These are phyloP conservation scores for Rapana venosa DNA, from an alignment of 2,888 invertebrate species.

Conservation along the genomic window DNA sequence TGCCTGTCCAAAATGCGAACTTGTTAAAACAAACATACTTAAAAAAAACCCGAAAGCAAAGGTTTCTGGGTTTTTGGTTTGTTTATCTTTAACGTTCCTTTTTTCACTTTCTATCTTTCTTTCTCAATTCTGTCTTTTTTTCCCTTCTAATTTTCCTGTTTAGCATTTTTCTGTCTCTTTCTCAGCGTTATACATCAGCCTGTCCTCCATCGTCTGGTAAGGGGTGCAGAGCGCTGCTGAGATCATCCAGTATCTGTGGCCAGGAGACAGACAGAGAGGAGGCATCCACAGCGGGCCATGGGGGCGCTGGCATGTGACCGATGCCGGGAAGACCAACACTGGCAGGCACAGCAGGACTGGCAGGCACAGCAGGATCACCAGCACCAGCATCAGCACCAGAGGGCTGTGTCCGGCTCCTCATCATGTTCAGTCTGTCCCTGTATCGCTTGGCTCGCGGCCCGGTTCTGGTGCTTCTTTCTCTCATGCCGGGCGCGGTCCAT, in stretches of 20 bases:
- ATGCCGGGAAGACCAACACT: background rate
- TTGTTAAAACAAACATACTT: too few species aligned
- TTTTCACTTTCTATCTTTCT: too few species aligned
- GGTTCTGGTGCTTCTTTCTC: slow-evolving; percentile 23
- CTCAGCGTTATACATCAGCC: background rate
- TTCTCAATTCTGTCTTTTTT: too few species aligned
- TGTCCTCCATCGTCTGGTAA: background rate
- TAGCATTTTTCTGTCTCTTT: background rate
- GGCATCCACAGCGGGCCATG: background rate
- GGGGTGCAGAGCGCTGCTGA: background rate
- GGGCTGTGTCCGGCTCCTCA: background rate
- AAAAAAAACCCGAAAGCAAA: too few species aligned
- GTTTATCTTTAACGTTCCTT: too few species aligned
- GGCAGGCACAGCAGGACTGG: too few species aligned
- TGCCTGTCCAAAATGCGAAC: background rate
- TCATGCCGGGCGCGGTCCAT: slow-evolving; percentile 26
- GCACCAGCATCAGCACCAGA: too few species aligned
- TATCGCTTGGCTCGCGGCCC: slow-evolving; percentile 17
- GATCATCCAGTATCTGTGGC: background rate
- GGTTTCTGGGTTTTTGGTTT: too few species aligned
- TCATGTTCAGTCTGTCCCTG: background rate
- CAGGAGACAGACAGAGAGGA: background rate
- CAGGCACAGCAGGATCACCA: too few species aligned
- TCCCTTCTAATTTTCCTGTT: too few species aligned
- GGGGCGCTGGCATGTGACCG: background rate